phyloP scores from a whole-genome alignment of 2,113 vertebrate species.

The Xiphophorus hellerii region DNA sequence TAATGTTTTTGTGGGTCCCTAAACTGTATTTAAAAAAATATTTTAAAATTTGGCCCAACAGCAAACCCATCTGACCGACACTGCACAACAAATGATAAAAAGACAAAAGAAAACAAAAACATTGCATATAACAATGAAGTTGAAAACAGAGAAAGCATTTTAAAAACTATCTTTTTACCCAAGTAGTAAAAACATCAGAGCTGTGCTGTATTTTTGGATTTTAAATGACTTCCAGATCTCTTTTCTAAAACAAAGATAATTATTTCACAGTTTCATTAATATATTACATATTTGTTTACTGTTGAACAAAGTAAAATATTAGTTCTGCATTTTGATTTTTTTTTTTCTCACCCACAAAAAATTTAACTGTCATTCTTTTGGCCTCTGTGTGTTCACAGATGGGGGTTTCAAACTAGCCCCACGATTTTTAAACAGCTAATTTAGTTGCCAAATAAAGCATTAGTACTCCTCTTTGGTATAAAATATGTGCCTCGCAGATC shows the following conservation, averaged over 20 bases:
- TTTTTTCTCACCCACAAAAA: too few species aligned
- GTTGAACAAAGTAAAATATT: too few species aligned
- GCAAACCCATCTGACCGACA: not conserved
- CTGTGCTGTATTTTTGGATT: not conserved
- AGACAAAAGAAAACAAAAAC: too few species aligned
- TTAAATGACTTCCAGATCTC: not conserved
- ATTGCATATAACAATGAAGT: not conserved
- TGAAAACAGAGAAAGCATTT: not conserved
- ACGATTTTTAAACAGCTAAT: not conserved
- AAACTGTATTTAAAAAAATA: too few species aligned
- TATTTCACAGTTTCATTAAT: not conserved
- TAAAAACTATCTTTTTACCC: not conserved
- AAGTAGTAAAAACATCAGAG: not conserved
- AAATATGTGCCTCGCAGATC: not conserved
- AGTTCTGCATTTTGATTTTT: too few species aligned
- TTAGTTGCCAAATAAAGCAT: not conserved
- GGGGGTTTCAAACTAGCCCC: too few species aligned
- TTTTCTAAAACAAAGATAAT: not conserved
- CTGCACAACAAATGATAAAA: not conserved
- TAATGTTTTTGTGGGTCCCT: not conserved
- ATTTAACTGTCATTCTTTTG: too few species aligned
- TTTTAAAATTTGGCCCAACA: not conserved
- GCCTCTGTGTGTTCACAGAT: too few species aligned
- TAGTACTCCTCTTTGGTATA: not conserved
- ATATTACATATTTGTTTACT: too few species aligned